phyloP scores from a whole-genome alignment of 1,140 invertebrate species.

The Diachasma alloeum region DNA sequence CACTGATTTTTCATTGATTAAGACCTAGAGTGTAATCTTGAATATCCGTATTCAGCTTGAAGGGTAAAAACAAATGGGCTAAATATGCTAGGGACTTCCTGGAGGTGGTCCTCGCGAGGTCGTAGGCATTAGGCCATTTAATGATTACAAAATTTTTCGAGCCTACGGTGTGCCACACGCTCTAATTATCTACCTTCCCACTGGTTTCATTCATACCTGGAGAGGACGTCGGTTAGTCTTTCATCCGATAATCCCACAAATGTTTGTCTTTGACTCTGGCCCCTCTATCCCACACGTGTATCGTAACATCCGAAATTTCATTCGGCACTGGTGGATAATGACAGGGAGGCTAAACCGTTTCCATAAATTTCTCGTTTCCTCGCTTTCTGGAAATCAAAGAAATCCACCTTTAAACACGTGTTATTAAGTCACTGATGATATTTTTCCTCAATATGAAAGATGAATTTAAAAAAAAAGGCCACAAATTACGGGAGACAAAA shows the following conservation, averaged over 20 bases:
- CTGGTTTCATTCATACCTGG: conserved; percentile 42
- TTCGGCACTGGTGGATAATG: background rate
- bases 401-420: background rate
- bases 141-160: conserved; percentile 41
- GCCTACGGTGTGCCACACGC: conserved; percentile 35
- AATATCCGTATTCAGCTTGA: background rate
- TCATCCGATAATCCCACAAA: background rate
- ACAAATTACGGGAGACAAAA: background rate
- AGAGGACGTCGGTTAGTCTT: conserved; percentile 21
- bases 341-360: background rate
- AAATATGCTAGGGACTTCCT: background rate
- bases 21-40: background rate
- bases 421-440: background rate
- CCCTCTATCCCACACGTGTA: background rate
- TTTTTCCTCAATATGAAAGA: background rate
- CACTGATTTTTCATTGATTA: too few species aligned
- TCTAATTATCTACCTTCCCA: conserved; percentile 52
- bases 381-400: background rate
- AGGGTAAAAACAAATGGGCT: background rate
- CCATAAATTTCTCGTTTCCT: conserved; percentile 2
- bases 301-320: background rate
- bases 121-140: conserved; percentile 47
- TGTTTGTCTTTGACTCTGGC: background rate
- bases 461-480: background rate
- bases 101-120: conserved; percentile 28